Base-by-base conservation (phyloP, 1,140 invertebrate genomes). In the Drosophila albomicans region DNA sequence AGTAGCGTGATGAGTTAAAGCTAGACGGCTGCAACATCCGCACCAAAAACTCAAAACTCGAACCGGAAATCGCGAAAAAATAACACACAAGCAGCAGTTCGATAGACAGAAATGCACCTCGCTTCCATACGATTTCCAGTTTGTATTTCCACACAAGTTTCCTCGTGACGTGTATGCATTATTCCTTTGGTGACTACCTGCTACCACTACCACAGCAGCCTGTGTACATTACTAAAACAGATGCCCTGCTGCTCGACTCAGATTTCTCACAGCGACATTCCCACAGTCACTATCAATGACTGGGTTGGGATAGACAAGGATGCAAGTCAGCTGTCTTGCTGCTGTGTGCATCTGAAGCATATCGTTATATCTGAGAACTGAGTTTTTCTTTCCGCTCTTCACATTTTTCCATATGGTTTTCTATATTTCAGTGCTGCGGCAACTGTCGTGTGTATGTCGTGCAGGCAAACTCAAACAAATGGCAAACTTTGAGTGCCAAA, bases 341-440 rank as follows among this genome's bases (percentile, higher is more conserved):
- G 70, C 77, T 35, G 45, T 45, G 58, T 61, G 8, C 65, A 86
- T 73, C 71, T 64, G 49, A 15, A 35, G 10, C 35, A 52, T 30
- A n/a, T 52, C 32, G 8, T 16, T 45, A 41, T 25, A 38, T 52
- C 49, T 54, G 38, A 35, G 41, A 67, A 52, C 46, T 25, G 35
- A 7, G 54, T 51, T 43, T 28, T 65, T 56, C 69, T 76, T 65
- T 82, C 45, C 67, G 72, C 77, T 79, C 78, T 69, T 76, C 76
- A 82, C 79, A 88, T 78, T 84, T 87, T 88, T 77, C 78, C 82
- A 84, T 87, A 87, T 88, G 84, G 72, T 71, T 88, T 79, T 84
- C 59, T 79, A 78, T 75, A 81, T 72, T 74, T 46, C 62, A 45
- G 58, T 46, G 11, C 79, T 63, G 62, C 63, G 73, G 80, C 82